Conservation (phyloP, 2,797 vertebrate species). For the Caiman crocodilus region DNA sequence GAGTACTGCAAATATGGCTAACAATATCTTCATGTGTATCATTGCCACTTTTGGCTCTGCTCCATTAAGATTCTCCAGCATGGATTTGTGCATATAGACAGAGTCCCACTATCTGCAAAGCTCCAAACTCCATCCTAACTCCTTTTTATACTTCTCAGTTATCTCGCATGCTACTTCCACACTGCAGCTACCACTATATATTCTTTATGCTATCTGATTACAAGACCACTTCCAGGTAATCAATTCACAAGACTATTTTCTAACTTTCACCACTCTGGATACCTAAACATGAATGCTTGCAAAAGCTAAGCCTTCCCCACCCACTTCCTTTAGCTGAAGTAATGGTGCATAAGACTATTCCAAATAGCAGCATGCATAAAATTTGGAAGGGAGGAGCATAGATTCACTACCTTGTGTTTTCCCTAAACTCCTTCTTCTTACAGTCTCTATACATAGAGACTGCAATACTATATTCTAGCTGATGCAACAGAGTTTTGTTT, state of each 20-base stretch:
- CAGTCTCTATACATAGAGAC: too few relatives aligned
- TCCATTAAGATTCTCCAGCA: not conserved
- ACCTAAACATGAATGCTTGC: not conserved
- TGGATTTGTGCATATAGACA: not conserved
- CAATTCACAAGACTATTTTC: not conserved
- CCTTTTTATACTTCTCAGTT: too few relatives aligned
- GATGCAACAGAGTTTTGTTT: too few relatives aligned
- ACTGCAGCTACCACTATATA: not conserved
- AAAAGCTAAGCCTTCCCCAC: not conserved
- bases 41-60: too few relatives aligned
- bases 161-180: not conserved
- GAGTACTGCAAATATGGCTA: not conserved
- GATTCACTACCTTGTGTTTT: too few relatives aligned
- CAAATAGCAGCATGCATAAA: too few relatives aligned
- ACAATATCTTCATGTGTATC: not conserved
- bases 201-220: not conserved
- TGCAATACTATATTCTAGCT: not conserved
- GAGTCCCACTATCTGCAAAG: not conserved
- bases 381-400: too few relatives aligned
- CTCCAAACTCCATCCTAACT: not conserved
- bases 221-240: not conserved
- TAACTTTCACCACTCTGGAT: not conserved
- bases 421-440: too few relatives aligned
- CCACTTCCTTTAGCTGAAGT: too few relatives aligned
- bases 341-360: too few relatives aligned